These are phyloP conservation scores for Thrips palmi DNA, from an alignment of 1,140 invertebrate species.

Conservation along the genomic window DNA sequence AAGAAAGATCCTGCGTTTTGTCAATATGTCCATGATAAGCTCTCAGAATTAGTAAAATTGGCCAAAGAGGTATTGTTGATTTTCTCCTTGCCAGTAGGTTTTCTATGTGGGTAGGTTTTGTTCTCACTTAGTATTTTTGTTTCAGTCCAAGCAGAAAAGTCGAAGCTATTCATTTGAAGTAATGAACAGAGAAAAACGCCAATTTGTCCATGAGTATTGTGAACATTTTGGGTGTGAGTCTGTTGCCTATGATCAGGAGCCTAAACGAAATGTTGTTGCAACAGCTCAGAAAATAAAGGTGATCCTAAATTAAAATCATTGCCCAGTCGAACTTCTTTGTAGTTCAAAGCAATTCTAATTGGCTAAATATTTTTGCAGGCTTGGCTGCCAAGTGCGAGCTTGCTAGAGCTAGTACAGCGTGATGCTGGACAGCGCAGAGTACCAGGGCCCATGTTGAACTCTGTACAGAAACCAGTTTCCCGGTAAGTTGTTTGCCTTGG, in stretches of 20 bases:
- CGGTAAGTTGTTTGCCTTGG: constrained; percentile 14
- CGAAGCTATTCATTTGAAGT: constrained; percentile 75
- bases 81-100: neutral
- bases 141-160: constrained; percentile 64
- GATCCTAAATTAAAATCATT: constrained; percentile 8
- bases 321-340: neutral
- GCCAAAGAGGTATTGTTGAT: constrained; percentile 53
- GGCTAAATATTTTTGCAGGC: constrained; percentile 31
- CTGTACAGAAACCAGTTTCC: no score
- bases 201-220: constrained; percentile 83
- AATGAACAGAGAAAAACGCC: constrained; percentile 81
- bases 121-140: constrained; percentile 12
- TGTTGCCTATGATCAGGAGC: constrained; percentile 83
- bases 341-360: neutral
- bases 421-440: constrained; percentile 60
- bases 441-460: constrained; percentile 42
- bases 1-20: constrained; percentile 68
- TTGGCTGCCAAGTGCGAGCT: constrained; percentile 68
- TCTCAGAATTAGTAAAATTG: constrained; percentile 69
- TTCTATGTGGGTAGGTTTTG: constrained; percentile 1
- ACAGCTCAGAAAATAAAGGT: constrained; percentile 70
- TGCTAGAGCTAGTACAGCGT: constrained; percentile 56
- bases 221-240: constrained; percentile 88
- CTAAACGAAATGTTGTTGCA: constrained; percentile 84
- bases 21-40: constrained; percentile 62